Evolutionary conservation across 1,140 invertebrate species (phyloP).

Genomic region (Caenorhabditis elegans): WBcel235 BX284605.5:15137501-15138000

Average conservation of each 20-base stretch:
- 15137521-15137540: conserved; percentile 55
- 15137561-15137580: conserved; percentile 53
- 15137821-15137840: too few relatives aligned
- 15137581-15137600: conserved; percentile 53
- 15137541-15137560: conserved; percentile 55
- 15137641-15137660: conserved; percentile 34
- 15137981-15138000: conserved; percentile 53
- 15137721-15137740: conserved; percentile 60
- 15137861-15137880: conserved; percentile 57
- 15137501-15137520: conserved; percentile 56
- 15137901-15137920: conserved; percentile 53
- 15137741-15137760: conserved; percentile 56
- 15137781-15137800: conserved; percentile 55
- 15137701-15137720: conserved; percentile 60
- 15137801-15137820: conserved; percentile 54
- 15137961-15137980: conserved; percentile 55
- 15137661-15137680: conserved; percentile 60
- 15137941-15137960: conserved; percentile 57
- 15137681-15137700: conserved; percentile 58
- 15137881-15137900: conserved; percentile 58
- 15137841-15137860: too few relatives aligned
- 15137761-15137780: conserved; percentile 58
- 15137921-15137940: conserved; percentile 52
- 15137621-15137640: neutral
- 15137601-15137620: conserved; percentile 54